phyloP scores from a whole-genome alignment of 2,888 invertebrate genomes.

The Fragum sueziense region DNA sequence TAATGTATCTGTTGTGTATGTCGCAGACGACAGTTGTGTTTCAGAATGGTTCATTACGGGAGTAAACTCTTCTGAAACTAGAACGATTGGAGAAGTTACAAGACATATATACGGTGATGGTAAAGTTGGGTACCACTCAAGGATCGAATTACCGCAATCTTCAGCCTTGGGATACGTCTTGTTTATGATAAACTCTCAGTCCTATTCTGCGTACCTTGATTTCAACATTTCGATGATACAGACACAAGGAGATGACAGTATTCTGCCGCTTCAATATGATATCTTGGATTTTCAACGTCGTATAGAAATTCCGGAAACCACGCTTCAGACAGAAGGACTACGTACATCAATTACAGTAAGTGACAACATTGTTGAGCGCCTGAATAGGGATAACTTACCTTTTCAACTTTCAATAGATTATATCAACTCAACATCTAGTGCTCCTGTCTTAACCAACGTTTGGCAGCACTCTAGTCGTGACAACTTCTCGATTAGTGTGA shows the following conservation, averaged over 20 bases:
- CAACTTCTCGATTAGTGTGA: neutral
- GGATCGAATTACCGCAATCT: neutral
- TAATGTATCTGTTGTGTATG: neutral
- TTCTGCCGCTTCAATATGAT: neutral
- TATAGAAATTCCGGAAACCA: neutral
- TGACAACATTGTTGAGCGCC: neutral
- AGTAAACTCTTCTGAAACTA: neutral
- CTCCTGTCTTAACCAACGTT: neutral
- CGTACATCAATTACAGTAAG: neutral
- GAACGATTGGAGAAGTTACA: neutral
- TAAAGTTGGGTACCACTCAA: neutral
- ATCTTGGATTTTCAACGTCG: neutral
- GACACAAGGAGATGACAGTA: neutral
- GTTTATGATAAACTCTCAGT: neutral
- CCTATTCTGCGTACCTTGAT: neutral
- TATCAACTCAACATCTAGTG: neutral
- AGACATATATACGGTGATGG: neutral
- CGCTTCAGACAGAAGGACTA: neutral
- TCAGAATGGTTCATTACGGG: neutral
- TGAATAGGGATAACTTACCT: neutral
- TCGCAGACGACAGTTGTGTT: neutral
- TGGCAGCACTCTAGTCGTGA: neutral
- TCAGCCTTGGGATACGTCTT: neutral
- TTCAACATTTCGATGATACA: neutral
- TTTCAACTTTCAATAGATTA: neutral